Base-by-base conservation (phyloP, 2,888 invertebrate genomes). In the Stratiomys singularior region DNA sequence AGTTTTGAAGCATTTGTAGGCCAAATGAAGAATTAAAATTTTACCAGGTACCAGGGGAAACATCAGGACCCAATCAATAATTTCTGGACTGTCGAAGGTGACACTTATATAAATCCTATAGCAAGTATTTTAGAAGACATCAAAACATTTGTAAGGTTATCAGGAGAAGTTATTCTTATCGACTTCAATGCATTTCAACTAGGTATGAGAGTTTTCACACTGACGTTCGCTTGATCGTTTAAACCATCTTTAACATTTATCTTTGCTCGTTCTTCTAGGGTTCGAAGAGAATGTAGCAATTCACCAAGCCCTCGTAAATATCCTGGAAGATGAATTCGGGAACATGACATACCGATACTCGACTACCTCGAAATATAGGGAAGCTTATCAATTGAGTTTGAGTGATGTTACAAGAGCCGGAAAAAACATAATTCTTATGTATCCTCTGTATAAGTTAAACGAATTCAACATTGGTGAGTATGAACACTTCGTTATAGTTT, bases 131-230 rank as follows among this genome's bases (percentile, higher is more conserved):
- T 94, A n/a, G 89, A 88, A 81, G 92, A 94, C 85, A 90, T 95
- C 15, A 90, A 89, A 82, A 89, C 89, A 60, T 95, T 95, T 85
- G 86, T 93, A 60, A 89, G 91, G 81, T 86, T 88, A 52, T 92
- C 94, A 0, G 88, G 90, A 79, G 95, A 95, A 88, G 88, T 95
- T 44, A 89, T 96, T 11, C 91, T 96, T 79, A 86, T 96, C 69
- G 95, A 96, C 83, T 93, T 96, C 64, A 95, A 95, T 83, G 91
- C 94, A 79, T 95, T 96, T 85, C 94, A 94, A 0, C 83, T 86
- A 46, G 87, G 84, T 84, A 79, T 79, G 78, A 67, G 23, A 60
- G 21, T 47, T 72, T 30, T 1, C 15, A 60, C 23, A 60, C 11
- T 11, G 2, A 23, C 3, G 25, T 37, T 5, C 9, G 37, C 9